A percentile compares a stretch with the other conserved stretches of the same genome.
Conservation (phyloP, 2,113 vertebrate species). For the Cyprinus carpio region DNA sequence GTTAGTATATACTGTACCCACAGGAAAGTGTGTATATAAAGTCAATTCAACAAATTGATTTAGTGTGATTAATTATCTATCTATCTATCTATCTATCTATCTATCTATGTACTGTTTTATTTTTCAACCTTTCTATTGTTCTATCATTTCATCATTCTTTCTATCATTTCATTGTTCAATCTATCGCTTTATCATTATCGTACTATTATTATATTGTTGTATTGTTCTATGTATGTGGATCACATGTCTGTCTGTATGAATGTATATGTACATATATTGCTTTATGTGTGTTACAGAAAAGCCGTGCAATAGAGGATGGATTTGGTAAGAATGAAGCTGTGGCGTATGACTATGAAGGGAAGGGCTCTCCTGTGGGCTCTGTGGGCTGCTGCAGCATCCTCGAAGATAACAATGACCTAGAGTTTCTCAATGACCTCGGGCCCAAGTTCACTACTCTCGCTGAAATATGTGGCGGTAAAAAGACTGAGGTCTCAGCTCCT, state of each 20-base stretch:
- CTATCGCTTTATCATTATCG: too few relatives aligned
- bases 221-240: not conserved
- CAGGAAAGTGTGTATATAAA: not conserved
- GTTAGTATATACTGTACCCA: constrained; percentile 47
- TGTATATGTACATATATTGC: not conserved
- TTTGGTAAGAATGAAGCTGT: constrained; percentile 74
- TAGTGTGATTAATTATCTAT: not conserved
- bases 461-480: constrained; percentile 83
- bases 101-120: too few relatives aligned
- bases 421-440: constrained; percentile 81
- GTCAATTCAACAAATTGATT: not conserved
- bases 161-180: too few relatives aligned
- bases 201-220: too few relatives aligned
- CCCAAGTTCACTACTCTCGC: constrained; percentile 90
- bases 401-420: constrained; percentile 79
- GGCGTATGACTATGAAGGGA: constrained; percentile 83
- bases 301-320: not conserved
- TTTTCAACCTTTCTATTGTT: too few relatives aligned
- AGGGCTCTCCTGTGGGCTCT: constrained; percentile 80
- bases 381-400: constrained; percentile 84
- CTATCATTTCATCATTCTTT: too few relatives aligned
- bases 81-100: not conserved
- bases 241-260: not conserved
- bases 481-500: constrained; percentile 51
- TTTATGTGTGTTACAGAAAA: constrained; percentile 50